A percentile compares a stretch with the other conserved stretches of the same genome.
These are phyloP conservation scores for Dinocampus coccinellae DNA, from an alignment of 2,888 invertebrate species.

Conservation along the genomic window DNA sequence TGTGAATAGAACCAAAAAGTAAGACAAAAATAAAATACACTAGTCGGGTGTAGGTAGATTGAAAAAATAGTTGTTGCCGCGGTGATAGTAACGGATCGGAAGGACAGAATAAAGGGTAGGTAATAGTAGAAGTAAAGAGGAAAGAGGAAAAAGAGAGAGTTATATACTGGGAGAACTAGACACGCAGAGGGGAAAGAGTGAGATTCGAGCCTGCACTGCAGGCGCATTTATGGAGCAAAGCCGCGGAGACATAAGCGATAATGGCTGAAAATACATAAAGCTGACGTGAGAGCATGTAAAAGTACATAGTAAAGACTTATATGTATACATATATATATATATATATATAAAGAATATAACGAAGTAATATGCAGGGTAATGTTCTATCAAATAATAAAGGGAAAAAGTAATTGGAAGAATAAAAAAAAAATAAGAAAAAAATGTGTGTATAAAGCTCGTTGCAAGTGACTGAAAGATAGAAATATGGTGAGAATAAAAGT, in stretches of 20 bases:
- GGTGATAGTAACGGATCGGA: slow-evolving; percentile 22
- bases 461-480: neutral
- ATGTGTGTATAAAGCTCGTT: neutral
- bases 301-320: slow-evolving; percentile 44
- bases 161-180: neutral
- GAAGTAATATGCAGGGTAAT: slow-evolving; percentile 25
- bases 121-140: neutral
- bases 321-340: neutral
- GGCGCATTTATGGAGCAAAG: slow-evolving; percentile 45
- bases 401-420: slow-evolving; percentile 26
- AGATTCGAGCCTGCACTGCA: slow-evolving; percentile 33
- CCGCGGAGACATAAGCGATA: slow-evolving; percentile 48
- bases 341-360: neutral
- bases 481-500: neutral
- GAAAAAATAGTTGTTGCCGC: neutral
- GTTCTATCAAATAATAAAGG: slow-evolving; percentile 33
- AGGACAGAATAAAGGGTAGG: neutral
- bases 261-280: slow-evolving; percentile 50
- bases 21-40: neutral
- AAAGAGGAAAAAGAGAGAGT: neutral
- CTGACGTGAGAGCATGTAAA: slow-evolving; percentile 36
- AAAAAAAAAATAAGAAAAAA: neutral
- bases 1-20: neutral
- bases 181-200: slow-evolving; percentile 1
- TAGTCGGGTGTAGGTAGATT: neutral